These are phyloP conservation scores for Mya arenaria DNA, from an alignment of 1,140 invertebrate genomes.

Conservation along the genomic window DNA sequence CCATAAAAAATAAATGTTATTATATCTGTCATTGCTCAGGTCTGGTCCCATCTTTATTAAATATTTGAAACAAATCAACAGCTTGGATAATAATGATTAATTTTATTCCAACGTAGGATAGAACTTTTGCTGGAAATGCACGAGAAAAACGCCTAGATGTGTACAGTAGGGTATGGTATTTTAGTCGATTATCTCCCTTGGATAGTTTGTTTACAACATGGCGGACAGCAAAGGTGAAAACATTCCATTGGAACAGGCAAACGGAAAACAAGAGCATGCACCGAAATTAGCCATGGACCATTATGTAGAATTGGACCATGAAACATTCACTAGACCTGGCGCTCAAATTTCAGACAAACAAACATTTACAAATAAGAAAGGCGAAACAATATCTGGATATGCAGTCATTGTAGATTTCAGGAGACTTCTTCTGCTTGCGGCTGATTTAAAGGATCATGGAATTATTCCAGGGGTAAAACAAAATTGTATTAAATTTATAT, in stretches of 20 bases:
- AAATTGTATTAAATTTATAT: too few species aligned
- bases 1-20: too few species aligned
- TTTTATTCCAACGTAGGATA: too few species aligned
- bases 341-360: constrained; percentile 71
- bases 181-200: constrained; percentile 45
- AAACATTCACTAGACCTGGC: constrained; percentile 66
- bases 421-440: constrained; percentile 67
- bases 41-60: too few species aligned
- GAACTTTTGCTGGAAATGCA: too few species aligned
- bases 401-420: constrained; percentile 76
- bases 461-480: constrained; percentile 73
- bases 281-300: constrained; percentile 32
- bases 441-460: constrained; percentile 48
- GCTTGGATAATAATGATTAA: too few species aligned
- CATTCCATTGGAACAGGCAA: constrained; percentile 20
- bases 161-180: too few species aligned
- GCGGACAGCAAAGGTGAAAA: constrained; percentile 58
- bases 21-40: too few species aligned
- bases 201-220: constrained; percentile 76
- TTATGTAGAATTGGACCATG: constrained; percentile 48
- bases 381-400: constrained; percentile 64
- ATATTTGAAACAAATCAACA: too few species aligned
- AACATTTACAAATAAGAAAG: constrained; percentile 69
- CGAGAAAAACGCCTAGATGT: too few species aligned
- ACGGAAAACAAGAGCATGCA: constrained; percentile 44